Conservation (phyloP, 1,140 invertebrate species). For the Brachionus sp. region DNA sequence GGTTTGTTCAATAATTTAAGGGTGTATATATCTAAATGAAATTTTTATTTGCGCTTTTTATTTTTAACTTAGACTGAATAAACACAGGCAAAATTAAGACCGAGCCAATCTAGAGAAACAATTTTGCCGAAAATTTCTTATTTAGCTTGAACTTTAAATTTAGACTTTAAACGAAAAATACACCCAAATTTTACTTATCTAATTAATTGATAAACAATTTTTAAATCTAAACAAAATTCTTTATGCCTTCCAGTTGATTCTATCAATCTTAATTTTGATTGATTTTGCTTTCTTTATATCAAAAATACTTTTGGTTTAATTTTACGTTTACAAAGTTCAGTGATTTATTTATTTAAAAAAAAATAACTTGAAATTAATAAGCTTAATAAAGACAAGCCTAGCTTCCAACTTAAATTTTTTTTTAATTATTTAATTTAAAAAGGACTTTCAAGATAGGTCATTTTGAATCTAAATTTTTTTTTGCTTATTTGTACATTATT, state of each 20-base stretch:
- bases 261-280: not conserved
- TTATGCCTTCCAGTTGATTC: not conserved
- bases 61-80: not conserved
- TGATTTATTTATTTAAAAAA: too few species aligned
- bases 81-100: not conserved
- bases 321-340: too few species aligned
- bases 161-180: not conserved
- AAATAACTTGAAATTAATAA: too few species aligned
- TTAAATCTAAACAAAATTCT: not conserved
- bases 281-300: not conserved
- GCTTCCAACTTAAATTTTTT: too few species aligned
- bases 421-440: too few species aligned
- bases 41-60: not conserved
- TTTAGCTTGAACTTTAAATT: not conserved
- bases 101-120: not conserved
- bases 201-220: not conserved
- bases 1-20: not conserved
- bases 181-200: not conserved
- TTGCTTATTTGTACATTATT: too few species aligned
- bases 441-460: too few species aligned
- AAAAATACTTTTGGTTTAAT: too few species aligned
- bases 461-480: too few species aligned
- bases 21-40: not conserved
- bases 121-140: not conserved
- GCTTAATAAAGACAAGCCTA: too few species aligned